Evolutionary conservation across 92 coral and sea anemone species (phyloP), one percentile per base, ranked within the genome.

Genomic region (Phenganax marumi): DNA sequence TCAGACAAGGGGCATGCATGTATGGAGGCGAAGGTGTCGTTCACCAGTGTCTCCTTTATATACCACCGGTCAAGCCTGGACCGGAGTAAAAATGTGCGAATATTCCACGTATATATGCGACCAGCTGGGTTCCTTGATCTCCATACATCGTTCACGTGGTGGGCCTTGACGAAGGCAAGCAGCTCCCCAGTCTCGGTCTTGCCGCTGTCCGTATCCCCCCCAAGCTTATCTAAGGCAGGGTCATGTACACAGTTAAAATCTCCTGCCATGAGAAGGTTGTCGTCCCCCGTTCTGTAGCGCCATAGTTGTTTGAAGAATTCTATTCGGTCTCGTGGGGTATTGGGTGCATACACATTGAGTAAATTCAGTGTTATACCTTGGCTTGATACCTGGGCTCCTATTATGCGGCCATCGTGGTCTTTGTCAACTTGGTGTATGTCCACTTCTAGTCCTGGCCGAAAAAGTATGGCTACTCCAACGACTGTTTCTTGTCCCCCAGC

Each of bases 301-400:
- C 63, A 83, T 0, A 89, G 43, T 0, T 13, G 9, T 8, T 68
- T 53, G 60, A 85, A 76, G 39, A 74, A 89, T 2, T 8, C 14
- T 10, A 75, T 76, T 10, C 85, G 63, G 6, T 81, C 89, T 10
- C 49, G 33, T 3, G 55, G 22, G 10, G 17, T 14, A 0, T 48
- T 76, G 0, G 89, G 91, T 0, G 89, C 91, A 25, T 85, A 86
- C 3, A 85, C 72, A 25, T 86, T 85, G 0, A 85, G 50, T 0
- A 85, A 0, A 52, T 89, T 86, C 0, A 89, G 0, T 2, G 10
- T n/a, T 3, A 54, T 7, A 0, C 21, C 49, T 0, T 52, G 48
- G 1, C 8, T 0, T 0, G 14, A 8, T 18, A 66, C 1, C 0
- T 68, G 8, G 1, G 86, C 19, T 12, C 87, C 58, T 0, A 85